A percentile compares a stretch with the other conserved stretches of the same genome.
Conservation (phyloP, 2,888 invertebrate species). For the Eilema depressum region DNA sequence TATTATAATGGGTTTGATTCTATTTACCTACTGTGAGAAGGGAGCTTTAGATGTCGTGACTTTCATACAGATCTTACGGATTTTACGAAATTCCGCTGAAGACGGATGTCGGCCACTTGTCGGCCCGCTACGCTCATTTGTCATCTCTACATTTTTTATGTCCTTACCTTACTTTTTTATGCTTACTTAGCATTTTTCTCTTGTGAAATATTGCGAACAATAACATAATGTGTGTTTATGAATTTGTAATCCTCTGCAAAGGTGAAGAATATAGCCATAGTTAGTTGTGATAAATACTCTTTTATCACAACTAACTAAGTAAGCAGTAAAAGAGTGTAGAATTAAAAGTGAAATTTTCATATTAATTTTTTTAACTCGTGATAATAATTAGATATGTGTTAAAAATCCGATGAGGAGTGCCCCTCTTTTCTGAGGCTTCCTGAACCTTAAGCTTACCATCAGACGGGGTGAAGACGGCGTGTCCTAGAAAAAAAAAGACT, state of each 20-base stretch:
- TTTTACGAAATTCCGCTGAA: conserved; percentile 58
- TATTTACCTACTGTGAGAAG: conserved; percentile 9
- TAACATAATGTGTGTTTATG: not conserved
- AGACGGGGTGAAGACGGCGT: too few species aligned
- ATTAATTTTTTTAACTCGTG: too few species aligned
- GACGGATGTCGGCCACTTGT: conserved; percentile 72
- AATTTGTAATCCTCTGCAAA: not conserved
- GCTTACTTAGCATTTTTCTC: conserved; percentile 29
- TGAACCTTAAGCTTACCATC: too few species aligned
- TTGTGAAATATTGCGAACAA: conserved; percentile 15
- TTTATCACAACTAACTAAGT: too few species aligned
- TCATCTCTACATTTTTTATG: conserved; percentile 75
- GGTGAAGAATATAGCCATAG: too few species aligned
- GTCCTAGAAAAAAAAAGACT: too few species aligned
- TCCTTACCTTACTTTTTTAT: conserved; percentile 53
- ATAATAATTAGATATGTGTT: too few species aligned
- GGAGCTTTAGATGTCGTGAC: conserved; percentile 58
- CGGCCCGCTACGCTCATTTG: conserved; percentile 63
- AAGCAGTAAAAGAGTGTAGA: too few species aligned
- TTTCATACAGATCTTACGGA: conserved; percentile 61
- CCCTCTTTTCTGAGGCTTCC: too few species aligned
- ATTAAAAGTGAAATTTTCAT: too few species aligned
- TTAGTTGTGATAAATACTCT: too few species aligned
- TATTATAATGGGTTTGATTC: not conserved
- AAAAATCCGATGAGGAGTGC: too few species aligned